phyloP scores from a whole-genome alignment of 2,888 invertebrate genomes.

The Euclidia mi region DNA sequence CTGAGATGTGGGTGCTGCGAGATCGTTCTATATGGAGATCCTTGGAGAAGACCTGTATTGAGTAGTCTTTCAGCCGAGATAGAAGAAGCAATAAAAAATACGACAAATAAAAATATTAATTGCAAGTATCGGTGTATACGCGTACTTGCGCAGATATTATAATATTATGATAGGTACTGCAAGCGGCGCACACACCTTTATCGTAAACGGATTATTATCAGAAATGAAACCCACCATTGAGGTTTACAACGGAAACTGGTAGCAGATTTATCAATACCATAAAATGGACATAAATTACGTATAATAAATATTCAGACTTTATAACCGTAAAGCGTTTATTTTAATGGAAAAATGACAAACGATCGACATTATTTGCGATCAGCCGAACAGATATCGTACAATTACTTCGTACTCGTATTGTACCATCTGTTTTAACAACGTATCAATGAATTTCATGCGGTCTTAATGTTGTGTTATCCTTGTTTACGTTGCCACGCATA shows the following conservation, averaged over 20 bases:
- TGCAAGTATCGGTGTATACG: too few species aligned
- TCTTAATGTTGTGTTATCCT: slow-evolving; percentile 14
- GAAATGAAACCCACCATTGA: slow-evolving; percentile 20
- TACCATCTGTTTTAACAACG: slow-evolving; percentile 27
- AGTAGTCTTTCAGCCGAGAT: too few species aligned
- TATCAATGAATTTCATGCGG: slow-evolving; percentile 21
- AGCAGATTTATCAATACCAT: slow-evolving; percentile 54
- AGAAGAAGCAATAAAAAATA: too few species aligned
- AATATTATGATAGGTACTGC: background rate
- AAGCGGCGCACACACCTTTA: background rate
- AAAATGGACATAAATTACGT: slow-evolving; percentile 54
- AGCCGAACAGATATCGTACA: slow-evolving; percentile 44
- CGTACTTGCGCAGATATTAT: too few species aligned
- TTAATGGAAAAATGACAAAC: slow-evolving; percentile 69
- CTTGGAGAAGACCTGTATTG: too few species aligned
- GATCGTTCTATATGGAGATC: too few species aligned
- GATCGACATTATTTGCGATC: slow-evolving; percentile 57
- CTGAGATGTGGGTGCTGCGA: too few species aligned
- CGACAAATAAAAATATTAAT: too few species aligned
- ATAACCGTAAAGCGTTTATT: slow-evolving; percentile 61
- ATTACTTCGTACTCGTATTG: slow-evolving; percentile 45
- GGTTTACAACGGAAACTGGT: slow-evolving; percentile 40
- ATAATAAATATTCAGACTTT: slow-evolving; percentile 63
- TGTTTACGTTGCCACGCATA: background rate
- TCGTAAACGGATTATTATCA: slow-evolving; percentile 2